Conservation (phyloP, 2,888 invertebrate species). For the Heteropelma amictum region DNA sequence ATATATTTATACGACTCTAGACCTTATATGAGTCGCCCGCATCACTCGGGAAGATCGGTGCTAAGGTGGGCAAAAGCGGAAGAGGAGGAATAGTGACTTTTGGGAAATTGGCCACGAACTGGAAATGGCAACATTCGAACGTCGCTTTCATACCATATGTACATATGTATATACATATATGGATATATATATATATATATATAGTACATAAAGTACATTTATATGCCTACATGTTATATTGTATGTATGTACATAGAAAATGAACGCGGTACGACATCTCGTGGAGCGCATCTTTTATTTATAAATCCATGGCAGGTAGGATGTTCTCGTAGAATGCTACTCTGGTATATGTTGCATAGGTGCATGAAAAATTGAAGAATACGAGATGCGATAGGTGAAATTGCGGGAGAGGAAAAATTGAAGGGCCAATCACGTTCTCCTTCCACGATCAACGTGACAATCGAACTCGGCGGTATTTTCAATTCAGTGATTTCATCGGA, state of each 20-base stretch:
- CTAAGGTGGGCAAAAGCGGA: neutral
- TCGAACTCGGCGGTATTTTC: slow-evolving; percentile 5
- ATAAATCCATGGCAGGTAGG: slow-evolving; percentile 25
- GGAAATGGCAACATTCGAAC: slow-evolving; percentile 48
- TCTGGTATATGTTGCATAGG: slow-evolving; percentile 26
- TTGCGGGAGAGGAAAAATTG: slow-evolving; percentile 22
- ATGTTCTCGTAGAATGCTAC: slow-evolving; percentile 18
- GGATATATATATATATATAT: neutral
- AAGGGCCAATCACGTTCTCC: slow-evolving; percentile 41
- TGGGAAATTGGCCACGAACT: slow-evolving; percentile 45
- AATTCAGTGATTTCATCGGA: slow-evolving; percentile 20
- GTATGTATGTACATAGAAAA: slow-evolving; percentile 7
- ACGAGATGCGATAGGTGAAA: slow-evolving; percentile 19
- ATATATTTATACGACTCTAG: slow-evolving; percentile 2
- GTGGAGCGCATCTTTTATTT: slow-evolving; percentile 47
- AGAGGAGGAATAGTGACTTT: slow-evolving; percentile 26
- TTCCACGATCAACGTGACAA: slow-evolving; percentile 36
- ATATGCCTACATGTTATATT: neutral
- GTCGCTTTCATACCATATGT: slow-evolving; percentile 15
- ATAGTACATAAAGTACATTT: slow-evolving; percentile 19
- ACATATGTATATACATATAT: neutral
- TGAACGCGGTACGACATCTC: slow-evolving; percentile 22
- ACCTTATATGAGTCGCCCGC: slow-evolving; percentile 28
- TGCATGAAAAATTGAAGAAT: slow-evolving; percentile 42
- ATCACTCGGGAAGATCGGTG: slow-evolving; percentile 45